phyloP scores from a whole-genome alignment of 2,888 invertebrate genomes.

The Latrodectus hesperus region DNA sequence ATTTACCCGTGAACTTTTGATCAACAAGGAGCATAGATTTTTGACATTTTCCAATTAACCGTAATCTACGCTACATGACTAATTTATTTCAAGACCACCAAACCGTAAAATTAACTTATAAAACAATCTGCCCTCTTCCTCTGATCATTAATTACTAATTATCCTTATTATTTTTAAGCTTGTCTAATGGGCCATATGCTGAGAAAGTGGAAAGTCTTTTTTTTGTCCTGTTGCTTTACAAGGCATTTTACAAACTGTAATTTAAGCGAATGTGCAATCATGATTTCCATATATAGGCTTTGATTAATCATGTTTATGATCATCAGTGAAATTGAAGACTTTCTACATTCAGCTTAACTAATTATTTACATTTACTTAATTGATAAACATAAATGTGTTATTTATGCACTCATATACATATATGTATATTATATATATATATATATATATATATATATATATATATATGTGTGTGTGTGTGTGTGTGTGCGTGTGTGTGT shows the following conservation, averaged over 20 bases:
- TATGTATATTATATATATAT: too few species aligned
- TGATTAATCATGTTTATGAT: too few species aligned
- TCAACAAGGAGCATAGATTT: neutral
- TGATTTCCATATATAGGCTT: slow-evolving; percentile 5
- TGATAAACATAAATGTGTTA: too few species aligned
- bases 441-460: too few species aligned
- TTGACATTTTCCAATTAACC: slow-evolving; percentile 50
- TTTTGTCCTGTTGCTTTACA: neutral
- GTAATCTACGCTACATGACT: slow-evolving; percentile 32
- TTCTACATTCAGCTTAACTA: too few species aligned
- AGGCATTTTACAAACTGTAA: neutral
- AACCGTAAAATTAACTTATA: slow-evolving; percentile 56
- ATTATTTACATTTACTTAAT: too few species aligned
- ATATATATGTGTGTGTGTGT: too few species aligned
- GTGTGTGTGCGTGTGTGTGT: too few species aligned
- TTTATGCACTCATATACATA: too few species aligned
- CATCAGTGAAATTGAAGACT: too few species aligned
- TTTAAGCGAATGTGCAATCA: slow-evolving; percentile 30
- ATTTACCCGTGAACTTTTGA: too few species aligned
- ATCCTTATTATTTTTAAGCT: slow-evolving; percentile 36
- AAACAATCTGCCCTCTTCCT: slow-evolving; percentile 22
- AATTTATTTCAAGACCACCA: slow-evolving; percentile 37
- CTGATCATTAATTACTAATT: slow-evolving; percentile 55
- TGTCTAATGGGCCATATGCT: slow-evolving; percentile 15
- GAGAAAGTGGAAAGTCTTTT: neutral